phyloP scores from a whole-genome alignment of 1,140 invertebrate species.

The Platorchestia sp. region DNA sequence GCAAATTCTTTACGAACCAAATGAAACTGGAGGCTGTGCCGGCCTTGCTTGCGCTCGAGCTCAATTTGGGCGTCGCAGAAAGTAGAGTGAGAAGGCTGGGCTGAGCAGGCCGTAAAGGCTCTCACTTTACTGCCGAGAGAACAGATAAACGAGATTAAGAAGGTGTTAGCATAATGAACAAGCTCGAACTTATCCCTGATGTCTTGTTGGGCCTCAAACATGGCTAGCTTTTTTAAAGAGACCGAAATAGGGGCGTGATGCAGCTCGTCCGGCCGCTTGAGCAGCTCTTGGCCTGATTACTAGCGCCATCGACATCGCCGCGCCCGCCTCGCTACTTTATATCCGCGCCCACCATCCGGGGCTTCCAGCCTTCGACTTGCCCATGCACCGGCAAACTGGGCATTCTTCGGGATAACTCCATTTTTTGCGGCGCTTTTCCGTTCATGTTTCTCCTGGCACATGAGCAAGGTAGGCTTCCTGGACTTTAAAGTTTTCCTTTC shows the following conservation, averaged over 20 bases:
- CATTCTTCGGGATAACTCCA: not conserved
- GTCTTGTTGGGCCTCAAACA: slow-evolving; percentile 16
- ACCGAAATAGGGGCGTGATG: not conserved
- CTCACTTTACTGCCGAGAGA: slow-evolving; percentile 14
- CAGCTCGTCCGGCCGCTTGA: not conserved
- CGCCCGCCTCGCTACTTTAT: not conserved
- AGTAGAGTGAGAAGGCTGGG: not conserved
- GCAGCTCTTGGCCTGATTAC: slow-evolving; percentile 37
- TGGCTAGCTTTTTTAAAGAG: not conserved
- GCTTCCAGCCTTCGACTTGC: not conserved
- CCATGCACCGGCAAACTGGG: not conserved
- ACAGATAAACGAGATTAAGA: slow-evolving; percentile 43
- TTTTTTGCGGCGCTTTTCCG: not conserved
- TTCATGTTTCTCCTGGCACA: not conserved
- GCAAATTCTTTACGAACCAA: not conserved
- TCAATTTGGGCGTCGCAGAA: not conserved
- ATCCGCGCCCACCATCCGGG: not conserved
- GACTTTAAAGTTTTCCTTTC: not conserved
- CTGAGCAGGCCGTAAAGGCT: not conserved
- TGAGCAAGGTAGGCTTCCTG: not conserved
- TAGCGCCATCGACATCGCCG: not conserved
- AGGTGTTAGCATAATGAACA: slow-evolving; percentile 42
- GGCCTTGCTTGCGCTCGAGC: not conserved
- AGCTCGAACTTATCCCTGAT: slow-evolving; percentile 35
- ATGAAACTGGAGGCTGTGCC: not conserved